A percentile compares a stretch with the other conserved stretches of the same genome.
Conservation (phyloP, 2,888 invertebrate species). For the Drosophila lutescens region DNA sequence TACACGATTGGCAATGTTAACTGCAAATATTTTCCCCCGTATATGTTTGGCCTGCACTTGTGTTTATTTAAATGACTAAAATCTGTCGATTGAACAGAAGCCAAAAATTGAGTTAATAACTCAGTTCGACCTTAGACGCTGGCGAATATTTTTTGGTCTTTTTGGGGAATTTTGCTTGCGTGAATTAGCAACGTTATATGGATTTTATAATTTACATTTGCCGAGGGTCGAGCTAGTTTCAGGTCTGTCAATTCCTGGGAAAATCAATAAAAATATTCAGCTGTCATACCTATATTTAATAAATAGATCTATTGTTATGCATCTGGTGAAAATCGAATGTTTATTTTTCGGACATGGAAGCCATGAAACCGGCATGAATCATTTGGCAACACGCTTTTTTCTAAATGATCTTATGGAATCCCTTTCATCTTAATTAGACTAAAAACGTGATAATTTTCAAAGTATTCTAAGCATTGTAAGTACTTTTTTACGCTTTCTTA, state of each 20-base stretch:
- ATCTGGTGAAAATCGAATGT: slow-evolving; percentile 2
- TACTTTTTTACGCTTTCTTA: not conserved
- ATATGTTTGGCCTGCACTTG: slow-evolving; percentile 38
- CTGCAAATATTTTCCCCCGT: slow-evolving; percentile 41
- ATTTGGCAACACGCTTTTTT: not conserved
- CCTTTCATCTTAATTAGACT: slow-evolving; percentile 11
- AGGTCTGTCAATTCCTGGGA: slow-evolving; percentile 36
- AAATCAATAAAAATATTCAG: slow-evolving; percentile 38
- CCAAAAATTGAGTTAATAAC: slow-evolving; percentile 72
- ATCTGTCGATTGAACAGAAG: slow-evolving; percentile 59
- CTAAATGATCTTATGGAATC: not conserved
- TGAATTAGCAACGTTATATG: slow-evolving; percentile 58
- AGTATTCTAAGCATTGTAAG: not conserved
- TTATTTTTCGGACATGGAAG: not conserved
- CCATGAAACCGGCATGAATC: not conserved
- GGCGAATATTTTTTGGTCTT: slow-evolving; percentile 44
- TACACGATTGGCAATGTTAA: slow-evolving; percentile 53
- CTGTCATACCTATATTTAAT: slow-evolving; percentile 25
- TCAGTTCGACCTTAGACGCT: slow-evolving; percentile 47
- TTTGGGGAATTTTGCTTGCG: slow-evolving; percentile 53
- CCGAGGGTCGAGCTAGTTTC: slow-evolving; percentile 42
- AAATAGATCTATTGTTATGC: slow-evolving; percentile 30
- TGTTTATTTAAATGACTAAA: slow-evolving; percentile 70
- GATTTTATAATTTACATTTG: slow-evolving; percentile 46
- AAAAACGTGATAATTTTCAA: not conserved